These are phyloP conservation scores for Silurus aristotelis DNA, from an alignment of 2,797 vertebrate species.

Conservation along the genomic window DNA sequence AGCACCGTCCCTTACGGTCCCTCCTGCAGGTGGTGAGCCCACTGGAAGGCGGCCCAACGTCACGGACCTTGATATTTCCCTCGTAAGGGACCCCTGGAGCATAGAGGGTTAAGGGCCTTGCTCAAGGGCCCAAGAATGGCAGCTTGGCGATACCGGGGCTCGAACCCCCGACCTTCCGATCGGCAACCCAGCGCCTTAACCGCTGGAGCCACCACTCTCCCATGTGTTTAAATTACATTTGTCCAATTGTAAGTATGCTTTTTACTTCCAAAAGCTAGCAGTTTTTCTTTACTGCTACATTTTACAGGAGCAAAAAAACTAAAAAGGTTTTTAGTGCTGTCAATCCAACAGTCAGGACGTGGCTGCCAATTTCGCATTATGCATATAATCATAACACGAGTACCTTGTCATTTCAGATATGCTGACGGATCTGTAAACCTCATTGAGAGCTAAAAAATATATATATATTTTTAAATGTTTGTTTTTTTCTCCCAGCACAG, in stretches of 20 bases:
- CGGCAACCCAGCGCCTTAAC: too few relatives aligned
- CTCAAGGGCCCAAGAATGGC: too few relatives aligned
- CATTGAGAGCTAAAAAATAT: background rate
- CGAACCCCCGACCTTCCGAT: too few relatives aligned
- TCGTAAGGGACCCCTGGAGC: too few relatives aligned
- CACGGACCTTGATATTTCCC: too few relatives aligned
- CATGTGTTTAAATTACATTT: background rate
- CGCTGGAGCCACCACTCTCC: too few relatives aligned
- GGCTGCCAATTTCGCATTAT: background rate
- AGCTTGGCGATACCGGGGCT: too few relatives aligned
- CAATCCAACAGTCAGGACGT: background rate
- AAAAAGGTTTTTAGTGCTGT: background rate
- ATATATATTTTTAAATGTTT: too few relatives aligned
- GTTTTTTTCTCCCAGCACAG: background rate
- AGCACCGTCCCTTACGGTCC: too few relatives aligned
- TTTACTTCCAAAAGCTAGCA: background rate
- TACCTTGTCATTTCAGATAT: background rate
- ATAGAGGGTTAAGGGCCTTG: too few relatives aligned
- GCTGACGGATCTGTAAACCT: background rate
- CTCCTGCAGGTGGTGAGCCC: too few relatives aligned
- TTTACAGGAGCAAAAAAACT: background rate
- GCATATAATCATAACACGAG: background rate
- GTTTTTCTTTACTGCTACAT: background rate
- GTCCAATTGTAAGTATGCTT: background rate
- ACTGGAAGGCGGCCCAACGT: too few relatives aligned